Conservation (phyloP, 2,888 invertebrate species). For the Melanotus villosus region DNA sequence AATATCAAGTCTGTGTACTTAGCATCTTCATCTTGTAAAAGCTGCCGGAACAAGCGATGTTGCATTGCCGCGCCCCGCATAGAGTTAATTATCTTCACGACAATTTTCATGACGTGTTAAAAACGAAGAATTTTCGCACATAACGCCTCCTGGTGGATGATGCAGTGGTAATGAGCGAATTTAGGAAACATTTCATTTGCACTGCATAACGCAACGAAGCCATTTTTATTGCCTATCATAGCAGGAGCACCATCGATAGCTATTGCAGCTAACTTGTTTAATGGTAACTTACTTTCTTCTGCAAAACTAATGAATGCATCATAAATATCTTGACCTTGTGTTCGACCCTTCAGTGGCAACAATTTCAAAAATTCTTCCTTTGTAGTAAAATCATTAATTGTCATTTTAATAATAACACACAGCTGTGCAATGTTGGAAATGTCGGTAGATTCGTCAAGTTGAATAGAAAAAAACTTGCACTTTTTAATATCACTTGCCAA, state of each 20-base stretch:
- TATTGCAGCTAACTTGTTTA: slow-evolving; percentile 49
- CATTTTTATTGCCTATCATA: slow-evolving; percentile 47
- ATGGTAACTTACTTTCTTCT: slow-evolving; percentile 33
- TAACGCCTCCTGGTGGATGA: slow-evolving; percentile 41
- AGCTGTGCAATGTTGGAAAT: slow-evolving; percentile 42
- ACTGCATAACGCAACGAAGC: slow-evolving; percentile 47
- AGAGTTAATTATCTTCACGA: slow-evolving; percentile 38
- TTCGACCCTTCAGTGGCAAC: slow-evolving; percentile 45
- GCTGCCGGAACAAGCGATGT: slow-evolving; percentile 39
- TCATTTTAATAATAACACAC: slow-evolving; percentile 46
- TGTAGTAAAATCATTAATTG: slow-evolving; percentile 44
- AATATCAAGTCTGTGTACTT: too few species aligned
- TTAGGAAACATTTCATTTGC: slow-evolving; percentile 41
- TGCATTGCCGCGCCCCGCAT: slow-evolving; percentile 40
- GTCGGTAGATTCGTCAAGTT: slow-evolving; percentile 47
- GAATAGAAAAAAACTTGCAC: slow-evolving; percentile 49
- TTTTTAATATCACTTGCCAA: slow-evolving; percentile 43
- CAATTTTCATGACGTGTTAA: slow-evolving; percentile 26
- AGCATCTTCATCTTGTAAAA: slow-evolving; percentile 49
- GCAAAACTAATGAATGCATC: slow-evolving; percentile 43
- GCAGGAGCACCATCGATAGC: slow-evolving; percentile 50
- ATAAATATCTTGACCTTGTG: slow-evolving; percentile 48
- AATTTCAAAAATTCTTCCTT: slow-evolving; percentile 50
- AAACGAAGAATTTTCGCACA: slow-evolving; percentile 34
- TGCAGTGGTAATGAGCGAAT: slow-evolving; percentile 44